phyloP scores from a whole-genome alignment of 2,113 vertebrate species.

The Elephas maximus region DNA sequence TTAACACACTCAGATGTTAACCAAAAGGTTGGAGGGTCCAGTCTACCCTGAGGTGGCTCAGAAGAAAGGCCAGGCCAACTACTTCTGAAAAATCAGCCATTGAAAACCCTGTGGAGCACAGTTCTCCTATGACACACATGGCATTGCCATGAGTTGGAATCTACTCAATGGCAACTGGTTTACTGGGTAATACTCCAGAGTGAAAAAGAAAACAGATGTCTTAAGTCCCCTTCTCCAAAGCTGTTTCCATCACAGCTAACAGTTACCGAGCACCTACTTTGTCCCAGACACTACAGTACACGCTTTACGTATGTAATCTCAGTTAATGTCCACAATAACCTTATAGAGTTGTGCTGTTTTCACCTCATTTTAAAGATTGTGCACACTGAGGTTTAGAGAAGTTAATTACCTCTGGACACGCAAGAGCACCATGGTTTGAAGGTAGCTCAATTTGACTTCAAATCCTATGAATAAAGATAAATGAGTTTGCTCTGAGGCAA shows the following conservation, averaged over 20 bases:
- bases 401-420: slow-evolving; percentile 1
- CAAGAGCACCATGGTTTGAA: not conserved
- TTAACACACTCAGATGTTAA: not conserved
- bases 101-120: not conserved
- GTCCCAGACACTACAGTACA: not conserved
- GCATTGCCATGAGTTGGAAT: not conserved
- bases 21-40: not conserved
- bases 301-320: not conserved
- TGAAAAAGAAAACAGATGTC: not conserved
- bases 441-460: not conserved
- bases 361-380: not conserved
- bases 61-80: not conserved
- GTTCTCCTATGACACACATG: not conserved
- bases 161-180: not conserved
- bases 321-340: not conserved
- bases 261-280: not conserved
- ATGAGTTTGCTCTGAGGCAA: not conserved
- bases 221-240: not conserved
- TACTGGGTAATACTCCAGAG: not conserved
- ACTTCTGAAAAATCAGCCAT: not conserved
- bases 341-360: not conserved
- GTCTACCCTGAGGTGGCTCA: not conserved
- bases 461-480: not conserved
- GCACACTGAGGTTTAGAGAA: not conserved
- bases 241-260: not conserved